These are phyloP conservation scores for Pentalonia nigronervosa DNA, from an alignment of 1,140 invertebrate genomes.

Conservation along the genomic window DNA sequence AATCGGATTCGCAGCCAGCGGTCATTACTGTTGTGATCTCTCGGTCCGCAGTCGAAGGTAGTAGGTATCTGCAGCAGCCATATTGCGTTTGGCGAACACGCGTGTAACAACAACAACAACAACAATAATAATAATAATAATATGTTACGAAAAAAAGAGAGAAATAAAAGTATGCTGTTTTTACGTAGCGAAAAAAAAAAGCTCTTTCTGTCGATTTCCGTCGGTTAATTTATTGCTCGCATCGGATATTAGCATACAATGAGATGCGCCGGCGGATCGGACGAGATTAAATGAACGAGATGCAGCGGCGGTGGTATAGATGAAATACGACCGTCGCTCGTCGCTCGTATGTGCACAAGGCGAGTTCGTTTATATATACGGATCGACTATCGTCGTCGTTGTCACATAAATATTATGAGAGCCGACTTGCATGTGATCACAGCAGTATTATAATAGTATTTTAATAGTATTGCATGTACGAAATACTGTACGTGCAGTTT, in stretches of 20 bases:
- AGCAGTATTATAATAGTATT: too few species aligned
- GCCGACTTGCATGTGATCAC: not conserved
- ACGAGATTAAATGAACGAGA: not conserved
- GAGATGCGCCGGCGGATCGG: not conserved
- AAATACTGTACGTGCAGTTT: too few species aligned
- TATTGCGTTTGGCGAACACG: not conserved
- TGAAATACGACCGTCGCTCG: not conserved
- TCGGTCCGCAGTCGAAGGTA: not conserved
- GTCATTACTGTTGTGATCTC: not conserved
- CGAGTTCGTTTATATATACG: not conserved
- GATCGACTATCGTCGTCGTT: not conserved
- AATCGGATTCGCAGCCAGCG: not conserved
- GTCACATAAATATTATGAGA: not conserved
- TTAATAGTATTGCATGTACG: too few species aligned
- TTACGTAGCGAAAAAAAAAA: not conserved
- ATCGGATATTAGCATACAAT: not conserved
- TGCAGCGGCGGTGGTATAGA: not conserved
- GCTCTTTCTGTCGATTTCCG: not conserved
- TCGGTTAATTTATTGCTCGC: not conserved
- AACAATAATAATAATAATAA: not conserved
- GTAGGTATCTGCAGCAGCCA: too few species aligned
- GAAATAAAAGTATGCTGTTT: not conserved
- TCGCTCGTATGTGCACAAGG: not conserved
- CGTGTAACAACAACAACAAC: too few species aligned
- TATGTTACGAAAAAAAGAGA: not conserved